Conservation (phyloP, 2,797 vertebrate genomes). For the Myotis pilosus region DNA sequence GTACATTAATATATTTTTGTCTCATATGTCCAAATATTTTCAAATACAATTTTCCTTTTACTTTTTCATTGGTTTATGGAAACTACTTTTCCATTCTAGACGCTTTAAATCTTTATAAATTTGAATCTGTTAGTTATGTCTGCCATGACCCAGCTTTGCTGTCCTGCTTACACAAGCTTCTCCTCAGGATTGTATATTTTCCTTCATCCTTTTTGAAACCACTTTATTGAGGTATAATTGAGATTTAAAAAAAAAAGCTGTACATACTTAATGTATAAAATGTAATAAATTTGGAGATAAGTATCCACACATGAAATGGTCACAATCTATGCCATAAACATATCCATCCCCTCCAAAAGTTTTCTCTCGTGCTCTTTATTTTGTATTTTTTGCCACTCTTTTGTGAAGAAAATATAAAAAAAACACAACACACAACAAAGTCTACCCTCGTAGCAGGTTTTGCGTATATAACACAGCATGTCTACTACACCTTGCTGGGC, state of each 20-base stretch:
- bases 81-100: neutral
- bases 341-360: neutral
- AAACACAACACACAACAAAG: too few relatives aligned
- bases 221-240: neutral
- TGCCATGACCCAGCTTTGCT: slow-evolving; percentile 1
- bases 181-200: neutral
- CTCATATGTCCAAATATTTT: neutral
- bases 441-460: neutral
- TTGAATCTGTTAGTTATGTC: slow-evolving; percentile 37
- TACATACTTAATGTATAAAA: neutral
- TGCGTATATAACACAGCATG: neutral
- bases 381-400: neutral
- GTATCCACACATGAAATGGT: neutral
- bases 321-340: neutral
- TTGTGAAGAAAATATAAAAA: neutral
- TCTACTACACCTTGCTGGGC: neutral
- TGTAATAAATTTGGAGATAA: neutral
- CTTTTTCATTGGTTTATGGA: neutral
- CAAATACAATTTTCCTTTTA: neutral
- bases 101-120: slow-evolving; percentile 9
- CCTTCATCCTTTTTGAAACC: neutral
- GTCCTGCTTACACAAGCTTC: neutral
- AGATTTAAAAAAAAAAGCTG: neutral
- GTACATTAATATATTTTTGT: neutral
- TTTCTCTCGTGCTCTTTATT: neutral